These are phyloP conservation scores for Pseudopodoces humilis DNA, from an alignment of 2,113 vertebrate genomes.

Conservation along the genomic window DNA sequence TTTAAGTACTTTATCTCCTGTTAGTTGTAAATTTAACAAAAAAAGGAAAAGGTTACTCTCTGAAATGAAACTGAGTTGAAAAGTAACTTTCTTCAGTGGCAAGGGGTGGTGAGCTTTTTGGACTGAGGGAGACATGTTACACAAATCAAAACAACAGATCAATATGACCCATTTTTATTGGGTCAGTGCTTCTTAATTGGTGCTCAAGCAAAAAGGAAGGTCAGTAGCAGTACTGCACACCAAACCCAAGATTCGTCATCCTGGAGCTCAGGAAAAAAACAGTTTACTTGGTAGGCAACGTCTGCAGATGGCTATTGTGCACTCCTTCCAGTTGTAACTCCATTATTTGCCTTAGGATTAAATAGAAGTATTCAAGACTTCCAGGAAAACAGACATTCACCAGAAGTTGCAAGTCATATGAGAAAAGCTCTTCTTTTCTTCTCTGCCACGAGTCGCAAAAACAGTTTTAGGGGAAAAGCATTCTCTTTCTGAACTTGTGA, in stretches of 20 bases:
- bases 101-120: not conserved
- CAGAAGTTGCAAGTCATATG: not conserved
- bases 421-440: not conserved
- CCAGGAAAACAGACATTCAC: not conserved
- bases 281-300: not conserved
- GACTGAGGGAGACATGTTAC: not conserved
- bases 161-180: conserved; percentile 28
- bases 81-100: conserved; percentile 10
- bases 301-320: not conserved
- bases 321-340: not conserved
- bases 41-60: not conserved
- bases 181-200: conserved; percentile 20
- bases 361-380: not conserved
- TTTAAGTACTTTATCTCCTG: not conserved
- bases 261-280: not conserved
- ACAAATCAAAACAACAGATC: conserved; percentile 43
- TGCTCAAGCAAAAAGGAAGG: not conserved
- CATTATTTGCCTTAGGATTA: not conserved
- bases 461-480: not conserved
- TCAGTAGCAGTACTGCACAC: not conserved
- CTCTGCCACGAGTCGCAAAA: not conserved
- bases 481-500: not conserved
- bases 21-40: not conserved
- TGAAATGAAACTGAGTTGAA: conserved; percentile 13
- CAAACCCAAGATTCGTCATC: not conserved